A percentile compares a stretch with the other conserved stretches of the same genome.
These are phyloP conservation scores for Caenorhabditis afra DNA, from an alignment of 2,888 invertebrate species.

Conservation along the genomic window DNA sequence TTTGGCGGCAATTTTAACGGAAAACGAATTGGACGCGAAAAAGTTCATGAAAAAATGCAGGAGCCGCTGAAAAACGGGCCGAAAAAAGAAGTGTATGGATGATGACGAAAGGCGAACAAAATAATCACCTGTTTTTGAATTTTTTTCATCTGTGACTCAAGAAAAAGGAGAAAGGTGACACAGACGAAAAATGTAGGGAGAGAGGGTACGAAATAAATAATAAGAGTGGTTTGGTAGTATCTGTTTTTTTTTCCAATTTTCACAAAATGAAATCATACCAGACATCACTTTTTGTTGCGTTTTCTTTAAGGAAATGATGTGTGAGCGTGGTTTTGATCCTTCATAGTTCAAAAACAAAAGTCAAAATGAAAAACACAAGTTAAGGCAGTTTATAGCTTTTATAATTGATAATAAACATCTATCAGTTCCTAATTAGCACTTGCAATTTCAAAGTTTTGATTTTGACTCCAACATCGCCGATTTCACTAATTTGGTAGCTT, in stretches of 20 bases:
- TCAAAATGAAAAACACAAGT: too few relatives aligned
- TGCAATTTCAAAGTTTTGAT: slow-evolving; percentile 1
- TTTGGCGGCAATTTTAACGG: slow-evolving; percentile 33
- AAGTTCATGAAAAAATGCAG: neutral
- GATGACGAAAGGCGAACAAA: slow-evolving; percentile 11
- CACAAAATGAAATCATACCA: too few relatives aligned
- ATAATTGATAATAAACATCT: too few relatives aligned
- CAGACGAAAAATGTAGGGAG: neutral
- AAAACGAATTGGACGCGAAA: slow-evolving; percentile 8
- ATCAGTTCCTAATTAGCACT: too few relatives aligned
- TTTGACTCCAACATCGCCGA: neutral
- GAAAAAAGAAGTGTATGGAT: neutral
- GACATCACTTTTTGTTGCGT: too few relatives aligned
- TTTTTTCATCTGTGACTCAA: neutral
- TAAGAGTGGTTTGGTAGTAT: too few relatives aligned
- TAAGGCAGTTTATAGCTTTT: too few relatives aligned
- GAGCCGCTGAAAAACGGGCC: neutral
- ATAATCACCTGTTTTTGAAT: slow-evolving; percentile 42
- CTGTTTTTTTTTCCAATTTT: too few relatives aligned
- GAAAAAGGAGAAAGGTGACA: neutral
- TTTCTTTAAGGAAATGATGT: too few relatives aligned
- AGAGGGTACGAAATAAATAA: too few relatives aligned
- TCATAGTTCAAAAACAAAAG: too few relatives aligned
- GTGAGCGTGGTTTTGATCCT: too few relatives aligned
- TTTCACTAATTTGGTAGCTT: slow-evolving; percentile 56